These are phyloP conservation scores for Rhinichthys osculus DNA, from an alignment of 2,797 vertebrate genomes.

Conservation along the genomic window DNA sequence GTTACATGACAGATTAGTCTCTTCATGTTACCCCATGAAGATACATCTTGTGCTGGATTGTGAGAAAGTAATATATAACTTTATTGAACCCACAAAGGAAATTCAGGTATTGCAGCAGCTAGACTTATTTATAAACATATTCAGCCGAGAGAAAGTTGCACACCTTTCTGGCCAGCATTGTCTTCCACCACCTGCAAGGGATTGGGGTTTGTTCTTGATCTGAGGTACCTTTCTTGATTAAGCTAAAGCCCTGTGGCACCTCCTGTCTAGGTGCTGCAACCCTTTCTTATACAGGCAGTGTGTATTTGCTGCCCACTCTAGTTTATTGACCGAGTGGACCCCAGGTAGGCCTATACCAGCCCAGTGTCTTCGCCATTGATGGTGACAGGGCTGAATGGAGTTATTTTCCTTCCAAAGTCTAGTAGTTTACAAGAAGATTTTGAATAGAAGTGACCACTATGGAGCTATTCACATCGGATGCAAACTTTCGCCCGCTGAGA, in stretches of 20 bases:
- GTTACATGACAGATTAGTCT: conserved; percentile 43
- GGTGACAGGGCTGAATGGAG: not conserved
- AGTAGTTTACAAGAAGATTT: conserved; percentile 5
- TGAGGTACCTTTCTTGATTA: not conserved
- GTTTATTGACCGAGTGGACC: not conserved
- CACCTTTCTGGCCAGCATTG: not conserved
- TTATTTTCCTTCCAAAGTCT: not conserved
- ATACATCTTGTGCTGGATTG: not conserved
- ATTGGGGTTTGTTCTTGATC: not conserved
- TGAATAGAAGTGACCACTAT: conserved; percentile 1
- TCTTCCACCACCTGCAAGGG: not conserved
- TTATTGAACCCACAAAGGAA: not conserved
- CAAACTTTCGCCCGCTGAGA: not conserved
- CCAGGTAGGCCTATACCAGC: not conserved
- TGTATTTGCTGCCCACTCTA: not conserved
- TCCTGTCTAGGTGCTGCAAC: not conserved
- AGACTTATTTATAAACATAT: conserved; percentile 3
- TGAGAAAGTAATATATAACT: not conserved
- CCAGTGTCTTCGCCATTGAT: not conserved
- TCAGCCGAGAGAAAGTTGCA: not conserved
- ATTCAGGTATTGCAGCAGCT: not conserved
- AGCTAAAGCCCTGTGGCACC: not conserved
- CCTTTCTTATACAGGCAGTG: not conserved
- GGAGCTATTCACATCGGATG: not conserved
- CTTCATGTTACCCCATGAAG: not conserved